A percentile compares a stretch with the other conserved stretches of the same genome.
Conservation (phyloP, 2,113 vertebrate genomes). For the Cricetomys ansorgei region DNA sequence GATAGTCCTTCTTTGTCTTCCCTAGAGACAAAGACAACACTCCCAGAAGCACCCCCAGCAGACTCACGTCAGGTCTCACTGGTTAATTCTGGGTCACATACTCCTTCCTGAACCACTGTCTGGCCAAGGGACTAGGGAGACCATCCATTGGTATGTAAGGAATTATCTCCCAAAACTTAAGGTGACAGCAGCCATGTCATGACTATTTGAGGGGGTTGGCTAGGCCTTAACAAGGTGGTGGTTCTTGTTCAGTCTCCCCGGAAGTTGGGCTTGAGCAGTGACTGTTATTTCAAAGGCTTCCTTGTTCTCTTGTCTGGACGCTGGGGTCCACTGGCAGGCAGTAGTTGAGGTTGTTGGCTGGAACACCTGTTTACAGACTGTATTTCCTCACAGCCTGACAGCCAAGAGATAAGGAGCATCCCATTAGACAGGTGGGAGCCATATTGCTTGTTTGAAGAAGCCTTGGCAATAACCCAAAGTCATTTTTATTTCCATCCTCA, state of each 20-base stretch:
- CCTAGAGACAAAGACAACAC: not conserved
- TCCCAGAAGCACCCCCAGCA: not conserved
- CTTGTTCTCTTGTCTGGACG: not conserved
- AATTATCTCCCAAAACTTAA: not conserved
- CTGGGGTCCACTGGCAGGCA: not conserved
- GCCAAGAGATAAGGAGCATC: not conserved
- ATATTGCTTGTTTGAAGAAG: not conserved
- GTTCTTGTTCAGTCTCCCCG: not conserved
- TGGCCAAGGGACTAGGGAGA: not conserved
- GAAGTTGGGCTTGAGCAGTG: not conserved
- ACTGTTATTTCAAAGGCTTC: not conserved
- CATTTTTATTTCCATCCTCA: not conserved
- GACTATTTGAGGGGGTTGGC: not conserved
- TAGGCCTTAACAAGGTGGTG: not conserved
- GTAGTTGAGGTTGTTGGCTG: not conserved
- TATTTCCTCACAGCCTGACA: not conserved
- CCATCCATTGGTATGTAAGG: not conserved
- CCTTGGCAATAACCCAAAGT: not conserved
- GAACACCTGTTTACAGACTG: not conserved
- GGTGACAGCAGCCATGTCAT: not conserved
- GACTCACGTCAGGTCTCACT: not conserved
- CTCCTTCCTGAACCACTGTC: not conserved
- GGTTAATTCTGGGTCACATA: not conserved
- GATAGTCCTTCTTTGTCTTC: not conserved
- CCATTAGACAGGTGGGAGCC: not conserved